Percentiles rank a stretch among this genome's conserved stretches.
Evolutionary conservation across 2,113 vertebrate species (phyloP).

Genomic region (Uria aalge): DNA sequence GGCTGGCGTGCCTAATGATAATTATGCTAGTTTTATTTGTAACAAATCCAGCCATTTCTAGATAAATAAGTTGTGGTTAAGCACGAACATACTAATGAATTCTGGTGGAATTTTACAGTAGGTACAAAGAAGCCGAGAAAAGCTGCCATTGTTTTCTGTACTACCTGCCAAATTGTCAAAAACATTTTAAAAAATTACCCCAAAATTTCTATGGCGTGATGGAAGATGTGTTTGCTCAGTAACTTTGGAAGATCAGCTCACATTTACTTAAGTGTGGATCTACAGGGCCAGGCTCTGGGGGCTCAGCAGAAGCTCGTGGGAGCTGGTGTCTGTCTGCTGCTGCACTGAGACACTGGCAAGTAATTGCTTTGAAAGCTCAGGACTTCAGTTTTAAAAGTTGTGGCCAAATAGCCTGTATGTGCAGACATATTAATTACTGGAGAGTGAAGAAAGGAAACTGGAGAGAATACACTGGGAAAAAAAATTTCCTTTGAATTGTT

Average conservation of each 20-base stretch:
- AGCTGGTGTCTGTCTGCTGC: neutral
- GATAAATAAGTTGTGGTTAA: neutral
- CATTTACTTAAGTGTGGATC: neutral
- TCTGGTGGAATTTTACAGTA: neutral
- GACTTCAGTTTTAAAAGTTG: neutral
- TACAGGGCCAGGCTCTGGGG: neutral
- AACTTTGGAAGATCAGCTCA: neutral
- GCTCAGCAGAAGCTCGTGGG: neutral
- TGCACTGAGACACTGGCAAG: neutral
- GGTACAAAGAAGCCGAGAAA: neutral
- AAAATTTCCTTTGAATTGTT: neutral
- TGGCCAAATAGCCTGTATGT: neutral
- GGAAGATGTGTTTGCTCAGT: neutral
- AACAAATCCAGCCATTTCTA: neutral
- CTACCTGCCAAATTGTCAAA: neutral
- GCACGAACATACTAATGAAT: neutral
- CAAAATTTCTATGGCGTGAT: neutral
- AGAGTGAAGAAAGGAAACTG: neutral
- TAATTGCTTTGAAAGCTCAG: neutral
- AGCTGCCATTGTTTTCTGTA: neutral
- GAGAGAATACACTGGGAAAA: neutral
- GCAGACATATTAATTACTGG: neutral
- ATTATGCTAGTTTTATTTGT: neutral
- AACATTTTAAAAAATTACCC: neutral
- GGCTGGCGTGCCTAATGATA: neutral